Percentiles rank a stretch among this genome's conserved stretches.
These are phyloP conservation scores for Apamea sordens DNA, from an alignment of 2,888 invertebrate species.

Conservation along the genomic window DNA sequence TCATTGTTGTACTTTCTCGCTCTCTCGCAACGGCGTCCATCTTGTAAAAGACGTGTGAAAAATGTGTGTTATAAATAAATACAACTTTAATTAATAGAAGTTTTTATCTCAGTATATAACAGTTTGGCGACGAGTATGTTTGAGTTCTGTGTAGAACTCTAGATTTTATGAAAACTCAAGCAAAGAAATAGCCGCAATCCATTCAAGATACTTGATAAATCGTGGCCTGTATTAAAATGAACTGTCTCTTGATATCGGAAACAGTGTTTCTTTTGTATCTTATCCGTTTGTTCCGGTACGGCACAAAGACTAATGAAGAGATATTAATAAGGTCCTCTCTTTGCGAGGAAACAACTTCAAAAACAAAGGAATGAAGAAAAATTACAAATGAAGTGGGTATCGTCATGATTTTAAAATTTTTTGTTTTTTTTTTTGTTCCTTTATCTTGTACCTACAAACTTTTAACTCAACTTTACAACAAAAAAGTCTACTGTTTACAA, in stretches of 20 bases:
- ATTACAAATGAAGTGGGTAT: conserved; percentile 38
- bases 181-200: conserved; percentile 10
- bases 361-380: conserved; percentile 59
- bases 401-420: neutral
- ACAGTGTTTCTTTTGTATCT: conserved; percentile 37
- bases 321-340: conserved; percentile 53
- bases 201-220: conserved; percentile 25
- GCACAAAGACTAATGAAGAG: conserved; percentile 61
- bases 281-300: conserved; percentile 47
- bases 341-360: conserved; percentile 51
- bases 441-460: neutral
- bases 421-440: neutral
- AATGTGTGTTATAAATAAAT: too few species aligned
- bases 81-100: too few species aligned
- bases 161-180: neutral
- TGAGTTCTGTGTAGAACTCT: neutral
- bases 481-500: neutral
- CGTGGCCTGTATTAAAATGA: conserved; percentile 30
- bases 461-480: too few species aligned
- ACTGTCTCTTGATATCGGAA: conserved; percentile 28
- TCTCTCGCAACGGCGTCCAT: too few species aligned
- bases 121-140: too few species aligned
- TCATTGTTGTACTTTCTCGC: too few species aligned
- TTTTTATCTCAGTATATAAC: too few species aligned
- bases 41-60: too few species aligned